phyloP scores from a whole-genome alignment of 2,888 invertebrate genomes.

The Teleogryllus oceanicus region DNA sequence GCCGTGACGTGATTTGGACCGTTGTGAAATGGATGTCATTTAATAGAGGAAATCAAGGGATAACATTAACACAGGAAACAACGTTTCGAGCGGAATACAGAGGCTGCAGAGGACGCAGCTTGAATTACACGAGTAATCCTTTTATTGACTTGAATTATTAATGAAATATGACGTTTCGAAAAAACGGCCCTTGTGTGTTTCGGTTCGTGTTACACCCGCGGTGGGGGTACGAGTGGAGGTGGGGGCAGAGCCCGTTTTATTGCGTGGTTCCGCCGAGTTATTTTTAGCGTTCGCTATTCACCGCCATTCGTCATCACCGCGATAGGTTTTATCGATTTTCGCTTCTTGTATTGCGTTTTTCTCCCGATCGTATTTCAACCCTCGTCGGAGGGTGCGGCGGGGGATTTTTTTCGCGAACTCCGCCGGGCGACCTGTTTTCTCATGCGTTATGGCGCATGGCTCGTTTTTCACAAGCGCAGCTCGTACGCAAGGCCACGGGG shows the following conservation, averaged over 20 bases:
- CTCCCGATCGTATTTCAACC: background rate
- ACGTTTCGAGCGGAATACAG: background rate
- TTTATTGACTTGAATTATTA: background rate
- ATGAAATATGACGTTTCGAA: conserved; percentile 9
- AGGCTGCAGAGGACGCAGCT: background rate
- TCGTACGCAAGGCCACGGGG: background rate
- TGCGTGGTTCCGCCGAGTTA: background rate
- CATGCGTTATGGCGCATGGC: conserved; percentile 7
- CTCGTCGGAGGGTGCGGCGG: background rate
- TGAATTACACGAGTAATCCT: conserved; percentile 2
- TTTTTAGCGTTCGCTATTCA: background rate
- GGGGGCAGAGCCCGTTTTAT: background rate
- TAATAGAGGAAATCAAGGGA: background rate
- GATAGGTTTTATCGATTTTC: background rate
- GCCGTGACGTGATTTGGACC: too few species aligned
- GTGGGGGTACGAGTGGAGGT: background rate
- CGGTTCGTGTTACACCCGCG: background rate
- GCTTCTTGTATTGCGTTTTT: conserved; percentile 3
- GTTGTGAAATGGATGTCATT: too few species aligned
- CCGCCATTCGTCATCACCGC: conserved; percentile 5
- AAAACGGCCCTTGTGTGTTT: background rate
- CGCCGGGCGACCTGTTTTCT: background rate
- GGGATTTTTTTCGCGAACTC: background rate
- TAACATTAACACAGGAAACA: background rate
- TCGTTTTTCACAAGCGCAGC: background rate